A percentile compares a stretch with the other conserved stretches of the same genome.
phyloP scores from a whole-genome alignment of 2,888 invertebrate species.

The Tridacna gigas region DNA sequence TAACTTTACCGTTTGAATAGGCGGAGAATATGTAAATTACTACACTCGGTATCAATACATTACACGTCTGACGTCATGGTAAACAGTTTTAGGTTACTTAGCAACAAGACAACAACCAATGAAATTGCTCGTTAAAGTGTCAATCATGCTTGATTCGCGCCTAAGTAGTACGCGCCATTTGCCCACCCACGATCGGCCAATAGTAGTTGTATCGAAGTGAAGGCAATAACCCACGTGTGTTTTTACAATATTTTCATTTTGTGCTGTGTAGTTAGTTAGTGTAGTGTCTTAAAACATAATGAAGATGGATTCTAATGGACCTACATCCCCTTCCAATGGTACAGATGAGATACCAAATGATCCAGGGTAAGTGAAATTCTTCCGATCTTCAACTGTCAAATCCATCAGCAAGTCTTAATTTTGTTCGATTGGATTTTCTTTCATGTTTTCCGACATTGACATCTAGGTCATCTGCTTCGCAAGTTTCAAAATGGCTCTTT shows the following conservation, averaged over 20 bases:
- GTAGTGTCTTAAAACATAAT: constrained; percentile 74
- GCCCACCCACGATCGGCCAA: constrained; percentile 78
- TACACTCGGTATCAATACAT: constrained; percentile 24
- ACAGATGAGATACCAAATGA: constrained; percentile 95
- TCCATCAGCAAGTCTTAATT: constrained; percentile 66
- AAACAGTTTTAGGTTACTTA: constrained; percentile 73
- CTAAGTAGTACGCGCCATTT: constrained; percentile 75
- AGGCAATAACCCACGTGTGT: constrained; percentile 72
- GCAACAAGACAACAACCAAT: constrained; percentile 73
- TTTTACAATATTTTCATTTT: constrained; percentile 65
- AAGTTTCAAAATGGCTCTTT: constrained; percentile 63
- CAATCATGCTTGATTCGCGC: constrained; percentile 78
- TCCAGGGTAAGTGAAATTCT: constrained; percentile 90
- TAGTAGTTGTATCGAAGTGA: constrained; percentile 69
- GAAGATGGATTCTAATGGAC: constrained; percentile 80
- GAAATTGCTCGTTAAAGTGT: constrained; percentile 62
- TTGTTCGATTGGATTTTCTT: constrained; percentile 55
- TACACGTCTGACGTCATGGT: constrained; percentile 71
- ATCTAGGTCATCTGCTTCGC: constrained; percentile 72
- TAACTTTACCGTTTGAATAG: constrained; percentile 49
- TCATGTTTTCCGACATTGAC: constrained; percentile 64
- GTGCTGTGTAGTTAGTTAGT: constrained; percentile 76
- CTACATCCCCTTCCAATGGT: constrained; percentile 74
- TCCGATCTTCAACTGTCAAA: constrained; percentile 84
- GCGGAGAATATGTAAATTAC: constrained; percentile 66